phyloP scores from a whole-genome alignment of 2,888 invertebrate species.

The Lasioglossum zephyrum region DNA sequence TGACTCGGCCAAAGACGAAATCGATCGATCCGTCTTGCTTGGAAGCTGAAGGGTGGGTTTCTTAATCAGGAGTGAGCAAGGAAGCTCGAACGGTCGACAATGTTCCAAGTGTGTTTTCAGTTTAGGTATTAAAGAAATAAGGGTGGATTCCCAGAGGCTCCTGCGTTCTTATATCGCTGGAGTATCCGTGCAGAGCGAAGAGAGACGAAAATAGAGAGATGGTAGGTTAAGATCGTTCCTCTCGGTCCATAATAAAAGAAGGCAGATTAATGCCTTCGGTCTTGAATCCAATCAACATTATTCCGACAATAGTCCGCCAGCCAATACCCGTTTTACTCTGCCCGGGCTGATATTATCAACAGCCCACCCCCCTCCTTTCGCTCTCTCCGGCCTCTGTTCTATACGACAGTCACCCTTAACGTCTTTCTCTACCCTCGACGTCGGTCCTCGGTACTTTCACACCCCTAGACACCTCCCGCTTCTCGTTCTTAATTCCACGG shows the following conservation, averaged over 20 bases:
- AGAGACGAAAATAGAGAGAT: constrained; percentile 11
- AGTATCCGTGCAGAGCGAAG: constrained; percentile 47
- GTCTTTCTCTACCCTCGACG: constrained; percentile 72
- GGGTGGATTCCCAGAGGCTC: background rate
- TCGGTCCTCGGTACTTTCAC: constrained; percentile 64
- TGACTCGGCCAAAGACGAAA: constrained; percentile 21
- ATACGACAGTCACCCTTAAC: constrained; percentile 66
- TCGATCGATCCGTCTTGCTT: background rate
- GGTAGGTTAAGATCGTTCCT: constrained; percentile 64
- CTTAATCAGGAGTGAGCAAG: background rate
- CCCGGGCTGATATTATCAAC: constrained; percentile 82
- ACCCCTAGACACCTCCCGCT: constrained; percentile 64
- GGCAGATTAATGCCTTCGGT: constrained; percentile 84
- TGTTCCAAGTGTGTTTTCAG: background rate
- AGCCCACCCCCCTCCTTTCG: constrained; percentile 58
- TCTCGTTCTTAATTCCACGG: constrained; percentile 80
- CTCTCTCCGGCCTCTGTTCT: constrained; percentile 38
- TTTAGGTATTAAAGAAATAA: background rate
- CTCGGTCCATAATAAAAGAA: constrained; percentile 82
- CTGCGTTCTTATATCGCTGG: constrained; percentile 49
- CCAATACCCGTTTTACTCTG: constrained; percentile 80
- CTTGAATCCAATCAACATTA: constrained; percentile 85
- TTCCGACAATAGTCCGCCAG: constrained; percentile 83
- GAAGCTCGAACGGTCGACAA: constrained; percentile 21
- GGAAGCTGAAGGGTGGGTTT: background rate